Evolutionary conservation across 2,888 invertebrate genomes (phyloP), one percentile per base, ranked within the genome.

Genomic region (Apomyelois bistriatella): DNA sequence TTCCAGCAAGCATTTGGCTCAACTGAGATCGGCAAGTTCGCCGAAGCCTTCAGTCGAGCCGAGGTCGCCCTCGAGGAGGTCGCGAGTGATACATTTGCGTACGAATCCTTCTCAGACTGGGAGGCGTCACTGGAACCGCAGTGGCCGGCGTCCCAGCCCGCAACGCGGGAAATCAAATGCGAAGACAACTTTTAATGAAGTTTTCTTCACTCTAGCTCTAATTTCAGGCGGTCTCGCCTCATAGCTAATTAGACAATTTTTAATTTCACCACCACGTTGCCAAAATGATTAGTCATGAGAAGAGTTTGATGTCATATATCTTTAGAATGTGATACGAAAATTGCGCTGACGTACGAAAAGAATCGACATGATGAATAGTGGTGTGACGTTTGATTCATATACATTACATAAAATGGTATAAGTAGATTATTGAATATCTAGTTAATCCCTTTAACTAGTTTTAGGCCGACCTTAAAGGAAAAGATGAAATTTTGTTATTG

Each of bases 1-100:
- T 96, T 96, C 74, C 95, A 95, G 74, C 96, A 96, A 83, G 95
- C 96, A 0, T 96, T 96, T 75, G 96, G 96, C 22, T 95, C 95
- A 28, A 96, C 96, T 17, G 96, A 96, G 82, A 94, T 96, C 60
- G 96, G 96, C n/a, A 93, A 95, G 60, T 96, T 96, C 66, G 94
- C 94, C 5, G 94, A 94, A 70, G 94, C 93, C 50, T 94, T 94
- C 75, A 92, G 92, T 56, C 92, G 91, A 59, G 88, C 92, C 59
- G 92, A 92, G 66, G 85, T 87, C 30, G 90, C 88, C 15, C 79
- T 82, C 37, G 89, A 87, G 15, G 79, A 80, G 13, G 74, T 73
- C 48, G 68, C 79, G 40, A 67, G 70, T 48, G 91, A 90, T 56
- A 84, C 73, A 57, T 88, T 83, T 69, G 64, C 78, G 54, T 89